A percentile compares a stretch with the other conserved stretches of the same genome.
Conservation (phyloP, 2,113 vertebrate genomes). For the Laterallus jamaicensis region DNA sequence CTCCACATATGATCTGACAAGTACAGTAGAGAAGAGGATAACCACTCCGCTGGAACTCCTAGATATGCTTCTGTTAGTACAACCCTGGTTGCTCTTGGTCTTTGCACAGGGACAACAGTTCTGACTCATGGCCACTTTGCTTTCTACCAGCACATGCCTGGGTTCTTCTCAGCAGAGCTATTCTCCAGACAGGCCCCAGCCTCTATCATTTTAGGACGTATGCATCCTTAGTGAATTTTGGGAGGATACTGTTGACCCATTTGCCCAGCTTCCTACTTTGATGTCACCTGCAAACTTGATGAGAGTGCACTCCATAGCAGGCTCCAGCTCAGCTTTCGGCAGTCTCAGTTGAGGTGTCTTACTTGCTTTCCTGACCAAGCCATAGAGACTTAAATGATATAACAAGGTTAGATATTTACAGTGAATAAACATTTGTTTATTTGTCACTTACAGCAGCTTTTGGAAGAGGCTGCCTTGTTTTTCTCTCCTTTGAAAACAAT, state of each 20-base stretch:
- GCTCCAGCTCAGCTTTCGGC: background rate
- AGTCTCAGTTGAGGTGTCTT: background rate
- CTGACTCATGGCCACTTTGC: background rate
- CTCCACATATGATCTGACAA: background rate
- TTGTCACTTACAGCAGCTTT: background rate
- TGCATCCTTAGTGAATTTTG: background rate
- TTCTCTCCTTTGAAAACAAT: background rate
- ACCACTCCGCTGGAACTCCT: background rate
- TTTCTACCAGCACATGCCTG: background rate
- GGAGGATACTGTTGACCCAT: background rate
- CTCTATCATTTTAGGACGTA: background rate
- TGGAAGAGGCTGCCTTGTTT: background rate
- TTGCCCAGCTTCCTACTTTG: background rate
- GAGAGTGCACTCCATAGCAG: background rate
- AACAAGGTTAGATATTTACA: background rate
- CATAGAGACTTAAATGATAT: background rate
- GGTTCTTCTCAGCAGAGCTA: background rate
- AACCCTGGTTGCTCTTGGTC: background rate
- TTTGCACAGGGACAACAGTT: background rate
- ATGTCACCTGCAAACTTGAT: background rate
- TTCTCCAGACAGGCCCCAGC: background rate
- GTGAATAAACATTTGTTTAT: background rate
- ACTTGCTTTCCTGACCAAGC: background rate
- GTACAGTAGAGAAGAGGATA: background rate
- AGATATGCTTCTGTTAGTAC: rapidly evolving